phyloP scores from a whole-genome alignment of 2,797 vertebrate genomes.

The Novumbra hubbsi region DNA sequence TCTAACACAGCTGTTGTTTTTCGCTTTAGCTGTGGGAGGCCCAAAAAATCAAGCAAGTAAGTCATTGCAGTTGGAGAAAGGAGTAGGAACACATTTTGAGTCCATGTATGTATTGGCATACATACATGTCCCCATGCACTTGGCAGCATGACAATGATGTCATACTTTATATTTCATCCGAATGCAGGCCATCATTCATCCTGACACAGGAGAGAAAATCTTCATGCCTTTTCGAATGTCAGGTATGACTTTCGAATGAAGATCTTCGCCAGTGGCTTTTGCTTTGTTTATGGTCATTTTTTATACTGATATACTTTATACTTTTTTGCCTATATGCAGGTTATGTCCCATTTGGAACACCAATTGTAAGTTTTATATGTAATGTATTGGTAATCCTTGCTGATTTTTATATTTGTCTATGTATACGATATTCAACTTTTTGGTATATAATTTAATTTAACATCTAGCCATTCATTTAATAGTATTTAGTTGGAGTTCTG shows the following conservation, averaged over 20 bases:
- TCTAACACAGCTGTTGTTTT: conserved; percentile 23
- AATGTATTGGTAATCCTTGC: conserved; percentile 38
- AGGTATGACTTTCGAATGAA: conserved; percentile 79
- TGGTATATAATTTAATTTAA: conserved; percentile 38
- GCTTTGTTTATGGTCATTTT: conserved; percentile 11
- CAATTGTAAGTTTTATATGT: conserved; percentile 88
- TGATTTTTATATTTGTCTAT: conserved; percentile 32
- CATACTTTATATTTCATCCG: conserved; percentile 54
- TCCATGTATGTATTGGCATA: background rate
- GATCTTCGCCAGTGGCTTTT: conserved; percentile 52
- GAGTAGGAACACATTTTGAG: background rate
- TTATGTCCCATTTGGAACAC: conserved; percentile 98
- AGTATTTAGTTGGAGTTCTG: conserved; percentile 11
- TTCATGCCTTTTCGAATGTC: conserved; percentile 99
- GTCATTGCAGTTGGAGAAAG: conserved; percentile 17
- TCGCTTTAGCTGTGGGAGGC: conserved; percentile 90
- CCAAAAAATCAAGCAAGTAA: conserved; percentile 98
- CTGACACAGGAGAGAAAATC: conserved; percentile 96
- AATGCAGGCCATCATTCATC: conserved; percentile 94
- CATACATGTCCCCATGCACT: conserved; percentile 39
- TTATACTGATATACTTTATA: conserved; percentile 37
- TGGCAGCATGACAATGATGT: conserved; percentile 56
- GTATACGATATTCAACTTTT: conserved; percentile 21
- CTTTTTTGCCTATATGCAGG: conserved; percentile 70
- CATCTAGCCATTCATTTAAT: conserved; percentile 24